phyloP scores from a whole-genome alignment of 2,113 vertebrate genomes.

The Anguilla rostrata region DNA sequence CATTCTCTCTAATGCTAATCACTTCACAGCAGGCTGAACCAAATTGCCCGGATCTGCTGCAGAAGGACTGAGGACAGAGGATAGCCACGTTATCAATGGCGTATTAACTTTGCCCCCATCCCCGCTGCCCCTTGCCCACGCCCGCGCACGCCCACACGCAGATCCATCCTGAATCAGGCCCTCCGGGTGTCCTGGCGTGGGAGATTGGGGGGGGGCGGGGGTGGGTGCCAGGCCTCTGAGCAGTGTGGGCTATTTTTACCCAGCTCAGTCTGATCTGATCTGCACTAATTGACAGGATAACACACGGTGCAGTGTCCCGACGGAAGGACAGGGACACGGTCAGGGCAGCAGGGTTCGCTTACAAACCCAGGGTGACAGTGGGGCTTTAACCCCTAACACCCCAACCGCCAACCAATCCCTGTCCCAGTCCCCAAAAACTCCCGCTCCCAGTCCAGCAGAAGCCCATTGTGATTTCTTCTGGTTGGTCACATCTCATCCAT shows the following conservation, averaged over 20 bases:
- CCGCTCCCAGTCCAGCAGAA: not conserved
- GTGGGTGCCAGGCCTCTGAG: not conserved
- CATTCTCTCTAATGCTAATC: not conserved
- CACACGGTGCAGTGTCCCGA: not conserved
- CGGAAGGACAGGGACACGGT: conserved; percentile 40
- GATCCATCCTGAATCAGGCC: not conserved
- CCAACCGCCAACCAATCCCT: not conserved
- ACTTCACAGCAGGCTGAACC: not conserved
- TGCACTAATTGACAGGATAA: conserved; percentile 60
- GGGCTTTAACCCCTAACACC: not conserved
- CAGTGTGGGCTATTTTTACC: conserved; percentile 57
- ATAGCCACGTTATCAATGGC: not conserved
- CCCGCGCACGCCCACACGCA: not conserved
- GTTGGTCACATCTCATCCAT: not conserved
- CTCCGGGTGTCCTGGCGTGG: not conserved
- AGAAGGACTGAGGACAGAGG: not conserved
- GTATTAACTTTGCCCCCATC: not conserved
- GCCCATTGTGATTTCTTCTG: not conserved
- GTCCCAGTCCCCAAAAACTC: not conserved
- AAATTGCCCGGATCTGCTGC: not conserved
- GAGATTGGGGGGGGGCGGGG: not conserved
- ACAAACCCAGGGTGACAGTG: conserved; percentile 37
- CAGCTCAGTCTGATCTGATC: conserved; percentile 57
- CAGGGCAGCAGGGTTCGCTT: conserved; percentile 30
- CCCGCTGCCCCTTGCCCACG: too few relatives aligned